Conservation (phyloP, 2,113 vertebrate species). For the Turnix velox region DNA sequence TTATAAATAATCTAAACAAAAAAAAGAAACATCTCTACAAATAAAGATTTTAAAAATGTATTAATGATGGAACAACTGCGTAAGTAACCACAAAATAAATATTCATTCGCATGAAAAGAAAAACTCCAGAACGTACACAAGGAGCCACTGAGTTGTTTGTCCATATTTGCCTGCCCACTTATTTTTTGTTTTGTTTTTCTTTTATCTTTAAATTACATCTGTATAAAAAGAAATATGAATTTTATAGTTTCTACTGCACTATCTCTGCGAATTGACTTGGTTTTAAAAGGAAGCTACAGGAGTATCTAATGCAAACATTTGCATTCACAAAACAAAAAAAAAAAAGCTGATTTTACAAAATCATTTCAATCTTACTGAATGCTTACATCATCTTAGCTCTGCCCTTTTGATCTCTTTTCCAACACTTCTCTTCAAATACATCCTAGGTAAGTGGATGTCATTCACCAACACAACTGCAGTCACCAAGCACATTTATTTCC, state of each 20-base stretch:
- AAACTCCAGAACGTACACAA: background rate
- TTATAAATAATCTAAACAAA: conserved; percentile 42
- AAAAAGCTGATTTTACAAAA: background rate
- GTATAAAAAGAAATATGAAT: conserved; percentile 6
- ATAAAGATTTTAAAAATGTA: conserved; percentile 32
- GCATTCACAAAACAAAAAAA: background rate
- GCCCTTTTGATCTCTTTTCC: background rate
- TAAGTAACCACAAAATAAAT: background rate
- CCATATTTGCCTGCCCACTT: background rate
- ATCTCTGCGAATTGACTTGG: background rate
- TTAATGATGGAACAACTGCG: conserved; percentile 25
- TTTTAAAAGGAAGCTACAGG: background rate
- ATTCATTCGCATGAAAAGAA: background rate
- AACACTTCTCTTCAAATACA: background rate
- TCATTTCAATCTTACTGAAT: background rate
- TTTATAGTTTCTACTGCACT: background rate
- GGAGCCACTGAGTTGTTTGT: background rate
- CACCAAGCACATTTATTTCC: background rate
- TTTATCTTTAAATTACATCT: background rate
- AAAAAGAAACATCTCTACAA: background rate
- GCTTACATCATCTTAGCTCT: background rate
- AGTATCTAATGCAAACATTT: background rate
- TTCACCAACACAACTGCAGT: background rate
- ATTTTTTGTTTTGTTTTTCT: background rate
- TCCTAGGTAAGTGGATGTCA: background rate